Percentiles rank a stretch among this genome's conserved stretches.
Conservation (phyloP, 2,113 vertebrate species). For the Odocoileus hemionus region DNA sequence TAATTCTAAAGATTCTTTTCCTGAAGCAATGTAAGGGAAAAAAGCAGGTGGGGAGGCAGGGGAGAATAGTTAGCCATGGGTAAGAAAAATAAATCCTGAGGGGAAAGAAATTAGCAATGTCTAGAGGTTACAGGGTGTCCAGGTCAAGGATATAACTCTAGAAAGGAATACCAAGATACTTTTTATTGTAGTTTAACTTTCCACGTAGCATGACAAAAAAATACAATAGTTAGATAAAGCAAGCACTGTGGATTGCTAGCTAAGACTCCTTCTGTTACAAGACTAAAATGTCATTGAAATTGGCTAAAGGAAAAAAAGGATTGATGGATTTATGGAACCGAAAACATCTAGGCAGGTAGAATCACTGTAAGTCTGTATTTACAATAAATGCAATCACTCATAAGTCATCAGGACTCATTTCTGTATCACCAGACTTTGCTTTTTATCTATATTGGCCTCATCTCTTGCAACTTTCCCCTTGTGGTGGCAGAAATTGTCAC, state of each 20-base stretch:
- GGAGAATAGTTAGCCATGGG: background rate
- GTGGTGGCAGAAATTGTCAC: background rate
- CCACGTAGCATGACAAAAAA: background rate
- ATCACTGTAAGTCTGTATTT: background rate
- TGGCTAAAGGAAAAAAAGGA: background rate
- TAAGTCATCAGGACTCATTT: background rate
- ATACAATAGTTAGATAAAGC: background rate
- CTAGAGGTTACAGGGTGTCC: background rate
- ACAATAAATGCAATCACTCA: background rate
- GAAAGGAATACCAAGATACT: background rate
- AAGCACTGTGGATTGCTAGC: background rate
- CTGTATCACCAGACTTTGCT: background rate
- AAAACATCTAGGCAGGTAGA: background rate
- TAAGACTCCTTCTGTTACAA: background rate
- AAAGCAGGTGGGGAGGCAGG: fast-evolving
- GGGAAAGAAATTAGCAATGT: background rate
- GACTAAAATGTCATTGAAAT: background rate
- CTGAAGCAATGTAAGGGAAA: background rate
- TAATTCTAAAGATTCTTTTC: background rate
- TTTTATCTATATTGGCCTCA: background rate
- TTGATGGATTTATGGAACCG: background rate
- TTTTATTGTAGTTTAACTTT: background rate
- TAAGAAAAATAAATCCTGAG: background rate
- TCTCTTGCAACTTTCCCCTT: background rate
- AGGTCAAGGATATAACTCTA: background rate